These are phyloP conservation scores for Haliaeetus leucogaster DNA, from an alignment of 2,113 vertebrate genomes.

Conservation along the genomic window DNA sequence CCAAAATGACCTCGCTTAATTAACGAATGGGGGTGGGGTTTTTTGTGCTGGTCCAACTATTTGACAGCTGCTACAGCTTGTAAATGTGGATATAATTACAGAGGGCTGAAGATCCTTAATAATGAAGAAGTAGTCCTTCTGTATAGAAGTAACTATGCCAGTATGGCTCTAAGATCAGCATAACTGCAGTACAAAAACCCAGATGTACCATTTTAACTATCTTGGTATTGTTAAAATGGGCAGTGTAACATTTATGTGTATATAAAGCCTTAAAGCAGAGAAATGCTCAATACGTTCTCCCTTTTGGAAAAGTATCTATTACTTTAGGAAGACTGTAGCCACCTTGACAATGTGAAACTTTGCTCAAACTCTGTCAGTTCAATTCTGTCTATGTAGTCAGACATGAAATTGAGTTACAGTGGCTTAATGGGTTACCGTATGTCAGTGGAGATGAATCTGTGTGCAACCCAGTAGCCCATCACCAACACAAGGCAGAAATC, in stretches of 20 bases:
- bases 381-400: constrained; percentile 12
- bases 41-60: not conserved
- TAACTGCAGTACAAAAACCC: not conserved
- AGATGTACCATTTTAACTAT: not conserved
- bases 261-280: not conserved
- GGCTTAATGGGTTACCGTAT: not conserved
- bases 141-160: not conserved
- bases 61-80: not conserved
- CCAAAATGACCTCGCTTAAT: not conserved
- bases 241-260: not conserved
- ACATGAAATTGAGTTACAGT: constrained; percentile 33
- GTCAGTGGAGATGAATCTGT: not conserved
- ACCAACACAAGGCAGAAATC: not conserved
- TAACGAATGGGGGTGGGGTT: not conserved
- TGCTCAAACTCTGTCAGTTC: not conserved
- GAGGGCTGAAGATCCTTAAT: not conserved
- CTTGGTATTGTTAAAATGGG: not conserved
- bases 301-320: not conserved
- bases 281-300: not conserved
- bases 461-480: not conserved
- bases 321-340: not conserved
- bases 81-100: not conserved
- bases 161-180: not conserved
- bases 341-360: not conserved
- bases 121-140: not conserved